A percentile compares a stretch with the other conserved stretches of the same genome.
phyloP scores from a whole-genome alignment of 1,140 invertebrate species.

The Saxidomus purpurata region DNA sequence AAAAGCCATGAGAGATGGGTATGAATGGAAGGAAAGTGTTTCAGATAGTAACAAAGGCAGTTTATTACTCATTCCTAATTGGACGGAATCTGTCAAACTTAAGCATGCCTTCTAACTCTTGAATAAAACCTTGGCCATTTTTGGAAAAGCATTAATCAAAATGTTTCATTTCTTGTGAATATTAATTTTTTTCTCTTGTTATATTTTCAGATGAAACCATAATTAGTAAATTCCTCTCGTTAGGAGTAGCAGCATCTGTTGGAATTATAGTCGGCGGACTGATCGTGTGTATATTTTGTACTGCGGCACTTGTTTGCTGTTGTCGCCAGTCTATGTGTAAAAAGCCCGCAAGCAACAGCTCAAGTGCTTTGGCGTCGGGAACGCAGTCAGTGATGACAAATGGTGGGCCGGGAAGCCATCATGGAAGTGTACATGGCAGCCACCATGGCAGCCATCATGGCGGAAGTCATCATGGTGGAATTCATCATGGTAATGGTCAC shows the following conservation, averaged over 20 bases:
- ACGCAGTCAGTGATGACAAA: slow-evolving; percentile 31
- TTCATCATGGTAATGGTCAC: slow-evolving; percentile 55
- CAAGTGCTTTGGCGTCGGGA: not conserved
- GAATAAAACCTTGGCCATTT: no score
- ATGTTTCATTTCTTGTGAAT: no score
- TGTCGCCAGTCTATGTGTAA: slow-evolving; percentile 59
- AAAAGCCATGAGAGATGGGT: no score
- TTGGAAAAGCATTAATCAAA: no score
- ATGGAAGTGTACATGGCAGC: slow-evolving; percentile 54
- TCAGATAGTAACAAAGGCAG: no score
- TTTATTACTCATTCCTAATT: not conserved
- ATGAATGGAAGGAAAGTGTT: no score
- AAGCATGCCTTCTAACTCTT: no score
- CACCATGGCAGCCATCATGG: slow-evolving; percentile 50
- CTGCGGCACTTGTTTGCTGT: slow-evolving; percentile 35
- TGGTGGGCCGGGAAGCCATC: slow-evolving; percentile 60
- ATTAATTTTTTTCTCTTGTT: no score
- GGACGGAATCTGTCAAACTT: not conserved
- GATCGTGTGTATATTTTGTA: slow-evolving; percentile 60
- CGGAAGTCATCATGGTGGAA: slow-evolving; percentile 42
- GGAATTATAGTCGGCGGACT: slow-evolving; percentile 59
- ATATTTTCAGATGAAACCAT: slow-evolving; percentile 55
- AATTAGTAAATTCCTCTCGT: slow-evolving; percentile 42
- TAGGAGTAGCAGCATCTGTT: slow-evolving; percentile 60
- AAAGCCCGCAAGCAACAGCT: not conserved